Base-by-base conservation (phyloP, 2,797 vertebrate species). In the Melanotaenia trifasciata region DNA sequence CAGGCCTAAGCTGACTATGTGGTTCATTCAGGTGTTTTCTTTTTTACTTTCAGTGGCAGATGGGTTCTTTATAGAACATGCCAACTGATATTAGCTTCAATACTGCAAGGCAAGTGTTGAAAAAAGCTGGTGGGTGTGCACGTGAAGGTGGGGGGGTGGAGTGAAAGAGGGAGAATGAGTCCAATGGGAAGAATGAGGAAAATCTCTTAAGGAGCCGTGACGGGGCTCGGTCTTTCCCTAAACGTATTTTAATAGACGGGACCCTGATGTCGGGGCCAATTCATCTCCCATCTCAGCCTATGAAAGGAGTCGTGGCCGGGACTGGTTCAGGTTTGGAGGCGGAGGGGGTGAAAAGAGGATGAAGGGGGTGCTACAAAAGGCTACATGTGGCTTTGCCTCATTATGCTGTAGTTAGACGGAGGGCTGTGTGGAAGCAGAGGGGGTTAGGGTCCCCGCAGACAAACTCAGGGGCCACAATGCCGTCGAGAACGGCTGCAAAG, bases 161-260 rank as follows among this genome's bases (percentile, higher is more conserved):
- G 50, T 35, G 60, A 63, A 87, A 90, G 91, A 30, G 74, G 70
- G 62, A 75, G 67, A 65, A 26, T 13, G 60, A 67, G 75, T 38
- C 78, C 77, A 76, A 92, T 53, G 90, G 92, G 94, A 90, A 95
- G 93, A 96, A 95, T 91, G 94, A 90, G 90, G 90, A 94, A 96
- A 96, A 96, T 97, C 95, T 94, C 87, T 92, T 96, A 94, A 97
- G 95, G 94, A 96, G 93, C 96, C 96, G 93, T 96, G 96, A 96
- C 96, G 93, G 93, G 93, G 89, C 91, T 94, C 45, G 85, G 92
- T 93, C 84, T 92, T 91, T 93, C 89, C 94, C 94, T 96, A 96
- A 97, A 96, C 95, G 95, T 95, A 93, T 96, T 97, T 96, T 96
- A 96, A 96, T 97, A 94, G 70, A 90, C 94, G 90, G 84, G 83